A percentile compares a stretch with the other conserved stretches of the same genome.
Conservation (phyloP, 2,888 invertebrate genomes). For the Spilosoma lubricipeda region DNA sequence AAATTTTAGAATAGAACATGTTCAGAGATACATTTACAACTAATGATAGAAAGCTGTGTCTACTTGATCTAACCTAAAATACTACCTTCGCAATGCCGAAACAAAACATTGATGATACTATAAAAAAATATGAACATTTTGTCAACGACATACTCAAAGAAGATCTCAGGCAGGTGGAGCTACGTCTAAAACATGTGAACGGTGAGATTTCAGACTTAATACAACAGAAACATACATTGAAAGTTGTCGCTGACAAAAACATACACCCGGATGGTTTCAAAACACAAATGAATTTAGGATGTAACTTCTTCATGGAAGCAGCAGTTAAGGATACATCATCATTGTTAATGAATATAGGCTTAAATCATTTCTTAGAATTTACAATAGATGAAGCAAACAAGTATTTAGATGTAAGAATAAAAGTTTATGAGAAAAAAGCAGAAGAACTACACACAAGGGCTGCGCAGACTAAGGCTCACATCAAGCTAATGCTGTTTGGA, state of each 20-base stretch:
- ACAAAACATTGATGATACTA: slow-evolving; percentile 57
- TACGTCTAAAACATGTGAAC: slow-evolving; percentile 87
- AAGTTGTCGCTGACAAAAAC: slow-evolving; percentile 86
- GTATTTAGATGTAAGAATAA: slow-evolving; percentile 90
- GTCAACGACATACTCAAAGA: slow-evolving; percentile 92
- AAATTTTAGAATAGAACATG: not conserved
- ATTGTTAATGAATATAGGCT: slow-evolving; percentile 91
- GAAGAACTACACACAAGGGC: slow-evolving; percentile 88
- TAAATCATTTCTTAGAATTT: slow-evolving; percentile 91
- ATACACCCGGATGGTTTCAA: slow-evolving; percentile 80
- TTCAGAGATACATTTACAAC: not conserved
- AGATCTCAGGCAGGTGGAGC: slow-evolving; percentile 88
- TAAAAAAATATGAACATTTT: slow-evolving; percentile 88
- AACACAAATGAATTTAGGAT: slow-evolving; percentile 91
- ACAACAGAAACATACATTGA: slow-evolving; percentile 90
- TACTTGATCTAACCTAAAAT: not conserved
- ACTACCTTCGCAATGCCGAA: slow-evolving; percentile 56
- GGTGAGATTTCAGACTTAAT: slow-evolving; percentile 90
- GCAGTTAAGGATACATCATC: slow-evolving; percentile 88
- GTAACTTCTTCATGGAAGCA: slow-evolving; percentile 93
- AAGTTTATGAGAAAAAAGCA: slow-evolving; percentile 87
- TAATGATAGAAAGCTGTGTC: not conserved
- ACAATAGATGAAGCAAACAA: slow-evolving; percentile 89
- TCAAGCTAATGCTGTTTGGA: slow-evolving; percentile 91
- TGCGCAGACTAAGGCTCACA: slow-evolving; percentile 91